Base-by-base conservation (phyloP, 2,113 vertebrate genomes). In the Eubucco bourcierii region DNA sequence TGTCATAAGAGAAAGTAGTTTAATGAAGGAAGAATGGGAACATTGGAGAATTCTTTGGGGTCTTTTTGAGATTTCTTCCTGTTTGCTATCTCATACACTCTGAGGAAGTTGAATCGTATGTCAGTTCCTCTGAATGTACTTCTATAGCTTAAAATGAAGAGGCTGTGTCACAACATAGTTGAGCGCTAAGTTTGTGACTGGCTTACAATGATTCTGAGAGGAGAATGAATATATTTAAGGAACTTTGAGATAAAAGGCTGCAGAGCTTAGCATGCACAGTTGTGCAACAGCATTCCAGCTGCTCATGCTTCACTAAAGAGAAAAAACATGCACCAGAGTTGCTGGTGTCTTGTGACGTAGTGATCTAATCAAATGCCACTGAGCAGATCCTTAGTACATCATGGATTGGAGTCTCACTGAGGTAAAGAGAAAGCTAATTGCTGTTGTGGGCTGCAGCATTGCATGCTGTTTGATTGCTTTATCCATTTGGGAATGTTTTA, bases 111-210 rank as follows among this genome's bases (percentile, higher is more conserved):
- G 52, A 56, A 34, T 28, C 68, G 9, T 25, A 14, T 59, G 39
- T 77, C 44, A 61, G 14, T 15, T 44, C 23, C 5, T 84, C 78
- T 80, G 59, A 84, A 53, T 56, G 53, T 25, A 19, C 65, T 85
- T 90, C 41, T 21, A 39, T 31, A 68, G 27, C 15, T 63, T 84
- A 53, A 70, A 88, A 41, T 27, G 24, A 77, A 64, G 47, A 68
- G 59, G 27, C 60, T 58, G 0, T 41, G 16, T 66, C 41, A 15
- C 37, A 58, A 44, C 0, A 0, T 29, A 4, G 8, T 29, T 73
- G 47, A 85, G 34, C 59, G 73, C 7, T 24, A 66, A 66, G 60
- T 70, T 65, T 77, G n/a, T 37, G 70, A 15, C n/a, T 5, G 3
- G 44, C 10, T 89, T 81, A 18, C 79, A 84, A 55, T 68, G 46